Base-by-base conservation (phyloP, 2,113 vertebrate species). In the Gobius niger region DNA sequence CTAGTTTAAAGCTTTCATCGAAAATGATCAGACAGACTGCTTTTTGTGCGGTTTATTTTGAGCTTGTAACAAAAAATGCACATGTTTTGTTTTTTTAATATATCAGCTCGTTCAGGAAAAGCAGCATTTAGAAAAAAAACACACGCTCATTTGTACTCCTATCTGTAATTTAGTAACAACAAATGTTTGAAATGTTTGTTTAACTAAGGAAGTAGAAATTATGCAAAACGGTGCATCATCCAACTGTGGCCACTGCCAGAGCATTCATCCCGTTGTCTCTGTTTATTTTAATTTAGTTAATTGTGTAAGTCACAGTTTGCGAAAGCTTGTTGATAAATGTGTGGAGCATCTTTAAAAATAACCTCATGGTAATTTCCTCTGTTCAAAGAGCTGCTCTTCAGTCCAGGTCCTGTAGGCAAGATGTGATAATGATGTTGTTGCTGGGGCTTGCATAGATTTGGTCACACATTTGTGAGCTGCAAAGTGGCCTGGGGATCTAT, bases 261-360 rank as follows among this genome's bases (percentile, higher is more conserved):
- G 40, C 40, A 60, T n/a, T 76, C 54, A 41, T 68, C 9, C 50
- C 80, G 47, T 61, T 70, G 9, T 47, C 63, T 77, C 73, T 81
- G 52, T 79, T 73, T 72, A 44, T 72, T 42, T 46, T 63, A 70
- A 80, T 75, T 80, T 70, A 72, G 42, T 19, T 63, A 47, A 72
- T 85, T 68, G n/a, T 72, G 46, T 64, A 52, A 72, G 54, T 49
- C 62, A 61, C 51, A 19, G 46, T 12, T 34, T 40, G 14, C 61
- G 64, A 49, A 0, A 0, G 50, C 65, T 19, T 61, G 9, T 65
- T 65, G 57, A 70, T 68, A 15, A 49, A 65, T 60, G 42, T 63
- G 61, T 14, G 63, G 4, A 16, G 40, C 54, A 63, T 70, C 9
- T 24, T 73, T 68, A 46, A 65, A 70, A 61, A 67, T 44, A 77